Evolutionary conservation across 2,888 invertebrate species (phyloP), one percentile per base, ranked within the genome.

Genomic region (Oligia fasciuncula): DNA sequence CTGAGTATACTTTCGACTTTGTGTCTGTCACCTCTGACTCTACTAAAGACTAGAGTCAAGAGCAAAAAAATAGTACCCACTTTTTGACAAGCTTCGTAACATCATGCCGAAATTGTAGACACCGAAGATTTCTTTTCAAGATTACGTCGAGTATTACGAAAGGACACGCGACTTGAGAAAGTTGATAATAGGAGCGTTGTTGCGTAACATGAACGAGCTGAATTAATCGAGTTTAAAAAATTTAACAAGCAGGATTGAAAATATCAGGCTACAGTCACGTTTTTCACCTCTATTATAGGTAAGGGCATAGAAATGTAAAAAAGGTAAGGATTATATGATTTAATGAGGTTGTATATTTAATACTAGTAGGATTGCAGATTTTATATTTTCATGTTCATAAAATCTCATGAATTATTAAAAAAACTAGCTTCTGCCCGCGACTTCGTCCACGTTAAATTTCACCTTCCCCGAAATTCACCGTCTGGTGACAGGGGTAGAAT

Each of bases 81-180:
- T 35, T 35, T 40, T 23, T 17, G 40, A 40, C 8, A 54, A 8
- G 2, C 29, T 66, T 46, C 9, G 3, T 76, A 54, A 46, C 5
- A 43, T 54, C 2, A 11, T 29, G 63, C 14, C 19, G 2, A 69
- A 73, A 67, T 69, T 49, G 54, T 57, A 54, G 63, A 51, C 1
- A 60, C 13, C 5, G 23, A 43, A 23, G 35, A 63, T 63, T 69
- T 83, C 17, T 29, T 79, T 49, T 65, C 3, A 13, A 43, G 65
- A 79, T 84, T 85, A 66, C 84, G 73, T 87, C 80, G 74, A 49
- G n/a, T 62, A 29, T 83, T 80, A 80, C 60, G 83, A 77, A 80
- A 85, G 75, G 84, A 80, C 75, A 86, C 77, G 75, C 69, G 14
- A 75, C 80, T 51, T 65, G 23, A 49, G 84, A 83, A 85, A 85